Conservation (phyloP, 2,113 vertebrate genomes). For the Regulus satrapa region DNA sequence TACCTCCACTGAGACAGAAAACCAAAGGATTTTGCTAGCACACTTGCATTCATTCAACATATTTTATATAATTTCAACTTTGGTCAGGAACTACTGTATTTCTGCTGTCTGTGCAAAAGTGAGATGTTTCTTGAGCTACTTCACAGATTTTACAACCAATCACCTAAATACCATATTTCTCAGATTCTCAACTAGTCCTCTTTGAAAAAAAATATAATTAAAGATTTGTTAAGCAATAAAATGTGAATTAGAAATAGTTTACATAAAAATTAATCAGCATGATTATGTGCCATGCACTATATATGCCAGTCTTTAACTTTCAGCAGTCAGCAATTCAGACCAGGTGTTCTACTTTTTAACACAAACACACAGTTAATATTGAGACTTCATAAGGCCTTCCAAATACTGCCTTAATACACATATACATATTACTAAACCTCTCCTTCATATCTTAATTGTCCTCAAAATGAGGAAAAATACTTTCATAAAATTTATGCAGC, state of each 20-base stretch:
- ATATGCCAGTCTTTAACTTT: background rate
- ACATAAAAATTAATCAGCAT: background rate
- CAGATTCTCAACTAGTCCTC: background rate
- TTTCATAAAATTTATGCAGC: background rate
- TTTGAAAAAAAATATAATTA: background rate
- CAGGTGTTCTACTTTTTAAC: background rate
- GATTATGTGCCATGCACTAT: background rate
- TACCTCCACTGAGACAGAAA: accelerated
- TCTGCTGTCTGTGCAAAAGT: background rate
- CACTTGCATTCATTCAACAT: background rate
- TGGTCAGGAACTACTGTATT: background rate
- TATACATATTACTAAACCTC: background rate
- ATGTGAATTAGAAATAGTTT: background rate
- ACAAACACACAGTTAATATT: background rate
- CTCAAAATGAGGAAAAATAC: background rate
- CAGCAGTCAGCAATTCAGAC: background rate
- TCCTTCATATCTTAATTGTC: background rate
- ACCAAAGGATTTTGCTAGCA: background rate
- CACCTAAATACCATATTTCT: background rate
- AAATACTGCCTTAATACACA: background rate
- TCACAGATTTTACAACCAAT: background rate
- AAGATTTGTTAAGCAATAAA: background rate
- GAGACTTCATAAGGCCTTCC: background rate
- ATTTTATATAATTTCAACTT: background rate
- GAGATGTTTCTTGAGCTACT: background rate